Evolutionary conservation across 2,797 vertebrate genomes (phyloP).

Genomic region (Acanthurus leucopareius): DNA sequence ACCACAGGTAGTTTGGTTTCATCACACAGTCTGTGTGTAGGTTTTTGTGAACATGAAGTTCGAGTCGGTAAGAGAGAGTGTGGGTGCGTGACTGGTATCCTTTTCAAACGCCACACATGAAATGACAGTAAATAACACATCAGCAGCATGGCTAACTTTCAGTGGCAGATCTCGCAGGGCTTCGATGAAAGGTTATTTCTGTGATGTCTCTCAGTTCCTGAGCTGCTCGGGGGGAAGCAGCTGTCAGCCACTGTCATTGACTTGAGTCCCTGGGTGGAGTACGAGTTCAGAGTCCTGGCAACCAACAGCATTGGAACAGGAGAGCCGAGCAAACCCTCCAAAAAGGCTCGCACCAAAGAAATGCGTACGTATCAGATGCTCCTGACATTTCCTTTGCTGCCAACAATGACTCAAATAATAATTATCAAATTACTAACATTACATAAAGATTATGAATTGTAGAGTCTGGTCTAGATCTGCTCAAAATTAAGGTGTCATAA

Average conservation of each 20-base stretch:
- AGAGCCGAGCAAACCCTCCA: constrained; percentile 92
- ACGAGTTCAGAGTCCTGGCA: constrained; percentile 93
- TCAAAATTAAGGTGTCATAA: too few relatives aligned
- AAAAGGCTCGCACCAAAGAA: constrained; percentile 91
- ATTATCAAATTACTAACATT: constrained; percentile 4
- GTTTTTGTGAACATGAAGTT: constrained; percentile 17
- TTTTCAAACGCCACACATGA: constrained; percentile 46
- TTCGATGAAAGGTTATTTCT: constrained; percentile 72
- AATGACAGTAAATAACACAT: constrained; percentile 61
- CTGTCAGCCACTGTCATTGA: constrained; percentile 91
- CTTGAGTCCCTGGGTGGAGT: constrained; percentile 95
- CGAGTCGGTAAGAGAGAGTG: constrained; percentile 6
- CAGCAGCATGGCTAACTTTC: constrained; percentile 47
- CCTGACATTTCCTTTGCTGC: constrained; percentile 7
- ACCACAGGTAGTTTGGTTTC: constrained; percentile 87
- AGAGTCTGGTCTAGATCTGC: too few relatives aligned
- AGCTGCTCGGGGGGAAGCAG: constrained; percentile 88
- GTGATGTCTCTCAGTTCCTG: constrained; percentile 86
- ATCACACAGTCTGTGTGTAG: constrained; percentile 21
- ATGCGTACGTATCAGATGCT: constrained; percentile 85
- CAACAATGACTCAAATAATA: constrained; percentile 16
- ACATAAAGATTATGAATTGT: not conserved
- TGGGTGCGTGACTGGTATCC: not conserved
- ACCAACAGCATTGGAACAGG: constrained; percentile 93
- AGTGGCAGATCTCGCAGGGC: constrained; percentile 52